Evolutionary conservation across 1,140 invertebrate genomes (phyloP).

Genomic region (Drosophila grimshawi): DNA sequence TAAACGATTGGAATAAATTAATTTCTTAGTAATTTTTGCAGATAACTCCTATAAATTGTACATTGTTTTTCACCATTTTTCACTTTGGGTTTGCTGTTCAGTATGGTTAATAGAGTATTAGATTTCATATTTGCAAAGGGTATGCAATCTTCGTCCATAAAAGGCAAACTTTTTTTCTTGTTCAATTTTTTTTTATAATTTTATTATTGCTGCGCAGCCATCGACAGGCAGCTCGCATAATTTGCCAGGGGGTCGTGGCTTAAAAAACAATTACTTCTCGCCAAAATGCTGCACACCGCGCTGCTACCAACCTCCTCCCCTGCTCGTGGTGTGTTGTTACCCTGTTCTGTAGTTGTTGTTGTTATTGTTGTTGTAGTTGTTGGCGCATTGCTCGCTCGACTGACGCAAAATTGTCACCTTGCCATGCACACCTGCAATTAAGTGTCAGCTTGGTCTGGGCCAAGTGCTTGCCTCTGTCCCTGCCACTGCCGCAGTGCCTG

Average conservation of each 20-base stretch:
- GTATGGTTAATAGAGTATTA: neutral
- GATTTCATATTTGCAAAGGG: neutral
- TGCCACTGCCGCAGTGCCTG: neutral
- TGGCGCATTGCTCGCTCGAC: conserved; percentile 63
- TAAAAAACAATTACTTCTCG: conserved; percentile 72
- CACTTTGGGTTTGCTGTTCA: no score
- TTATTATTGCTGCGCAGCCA: conserved; percentile 33
- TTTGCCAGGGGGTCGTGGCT: conserved; percentile 43
- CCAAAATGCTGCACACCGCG: conserved; percentile 38
- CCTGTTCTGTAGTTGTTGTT: conserved; percentile 23
- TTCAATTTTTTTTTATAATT: conserved; percentile 34
- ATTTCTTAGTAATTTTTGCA: no score
- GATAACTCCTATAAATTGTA: no score
- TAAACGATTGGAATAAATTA: neutral
- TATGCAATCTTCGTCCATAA: neutral
- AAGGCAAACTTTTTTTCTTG: neutral
- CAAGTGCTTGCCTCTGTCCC: neutral
- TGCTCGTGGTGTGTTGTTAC: conserved; percentile 28
- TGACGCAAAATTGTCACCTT: conserved; percentile 81
- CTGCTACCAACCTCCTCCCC: neutral
- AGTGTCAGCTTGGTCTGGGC: conserved; percentile 38
- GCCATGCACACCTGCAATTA: conserved; percentile 80
- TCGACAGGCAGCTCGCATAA: conserved; percentile 67
- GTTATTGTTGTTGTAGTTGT: conserved; percentile 16
- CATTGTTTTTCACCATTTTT: no score